Percentiles rank a stretch among this genome's conserved stretches.
Evolutionary conservation across 2,113 vertebrate species (phyloP).

Genomic region (Rhombomys opimus): DNA sequence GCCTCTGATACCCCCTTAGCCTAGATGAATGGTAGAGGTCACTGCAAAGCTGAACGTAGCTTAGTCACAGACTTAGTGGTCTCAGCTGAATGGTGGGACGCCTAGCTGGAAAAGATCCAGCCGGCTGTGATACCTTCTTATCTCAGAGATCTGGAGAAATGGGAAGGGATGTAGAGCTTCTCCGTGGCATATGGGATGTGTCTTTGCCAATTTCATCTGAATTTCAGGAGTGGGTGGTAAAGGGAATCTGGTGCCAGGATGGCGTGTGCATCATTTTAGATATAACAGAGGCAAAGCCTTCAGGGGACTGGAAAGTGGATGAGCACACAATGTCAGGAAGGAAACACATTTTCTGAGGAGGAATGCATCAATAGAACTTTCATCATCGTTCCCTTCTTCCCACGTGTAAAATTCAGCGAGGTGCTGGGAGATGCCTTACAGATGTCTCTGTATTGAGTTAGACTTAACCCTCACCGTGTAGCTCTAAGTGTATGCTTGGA

Average conservation of each 20-base stretch:
- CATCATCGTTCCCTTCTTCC: neutral
- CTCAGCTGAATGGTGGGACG: neutral
- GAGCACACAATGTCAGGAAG: neutral
- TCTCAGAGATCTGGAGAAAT: neutral
- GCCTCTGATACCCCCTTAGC: neutral
- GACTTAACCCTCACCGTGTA: neutral
- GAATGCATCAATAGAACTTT: neutral
- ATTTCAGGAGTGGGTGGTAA: constrained; percentile 38
- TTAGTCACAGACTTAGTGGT: neutral
- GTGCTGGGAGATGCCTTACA: neutral
- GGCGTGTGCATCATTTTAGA: neutral
- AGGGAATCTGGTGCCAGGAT: neutral
- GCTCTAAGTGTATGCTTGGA: neutral
- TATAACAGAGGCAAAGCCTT: constrained; percentile 1
- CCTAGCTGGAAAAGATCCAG: neutral
- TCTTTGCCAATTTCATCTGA: constrained; percentile 28
- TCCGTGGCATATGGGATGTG: neutral
- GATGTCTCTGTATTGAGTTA: neutral
- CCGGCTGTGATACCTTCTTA: neutral
- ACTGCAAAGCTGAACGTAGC: neutral
- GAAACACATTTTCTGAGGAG: neutral
- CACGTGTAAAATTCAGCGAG: neutral
- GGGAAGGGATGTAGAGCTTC: neutral
- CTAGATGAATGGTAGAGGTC: neutral
- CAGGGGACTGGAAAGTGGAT: neutral